phyloP scores from a whole-genome alignment of 2,113 vertebrate species.

The Tylochromis polylepis region DNA sequence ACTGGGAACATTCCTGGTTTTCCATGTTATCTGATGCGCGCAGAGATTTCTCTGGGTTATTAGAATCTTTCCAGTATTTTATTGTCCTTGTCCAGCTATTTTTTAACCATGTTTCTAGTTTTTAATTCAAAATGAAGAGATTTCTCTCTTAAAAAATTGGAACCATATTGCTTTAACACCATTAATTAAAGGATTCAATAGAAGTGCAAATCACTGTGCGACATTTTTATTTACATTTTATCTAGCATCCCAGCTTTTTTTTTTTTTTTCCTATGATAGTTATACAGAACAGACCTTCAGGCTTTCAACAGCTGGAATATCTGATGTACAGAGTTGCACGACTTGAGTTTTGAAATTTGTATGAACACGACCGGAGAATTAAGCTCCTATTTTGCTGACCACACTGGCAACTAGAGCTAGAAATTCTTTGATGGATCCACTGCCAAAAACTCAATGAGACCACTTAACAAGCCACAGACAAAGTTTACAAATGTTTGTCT shows the following conservation, averaged over 20 bases:
- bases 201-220: background rate
- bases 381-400: background rate
- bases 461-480: conserved; percentile 24
- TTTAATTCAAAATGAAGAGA: background rate
- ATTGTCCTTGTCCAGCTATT: background rate
- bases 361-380: background rate
- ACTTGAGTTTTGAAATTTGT: conserved; percentile 6
- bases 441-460: conserved; percentile 5
- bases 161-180: background rate
- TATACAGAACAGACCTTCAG: background rate
- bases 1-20: background rate
- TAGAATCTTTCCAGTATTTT: background rate
- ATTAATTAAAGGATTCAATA: background rate
- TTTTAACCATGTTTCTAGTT: background rate
- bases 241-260: fast-evolving
- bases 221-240: background rate
- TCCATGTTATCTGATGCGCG: too few relatives aligned
- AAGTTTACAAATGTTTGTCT: conserved; percentile 11
- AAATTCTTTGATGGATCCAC: conserved; percentile 3
- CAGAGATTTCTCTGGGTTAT: background rate
- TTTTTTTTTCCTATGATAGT: fast-evolving
- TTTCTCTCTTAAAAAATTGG: background rate
- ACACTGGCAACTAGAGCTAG: background rate
- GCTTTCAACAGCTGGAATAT: background rate
- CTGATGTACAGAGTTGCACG: background rate